Percentiles rank a stretch among this genome's conserved stretches.
Conservation (phyloP, 2,888 invertebrate species). For the Trimorus sp. region DNA sequence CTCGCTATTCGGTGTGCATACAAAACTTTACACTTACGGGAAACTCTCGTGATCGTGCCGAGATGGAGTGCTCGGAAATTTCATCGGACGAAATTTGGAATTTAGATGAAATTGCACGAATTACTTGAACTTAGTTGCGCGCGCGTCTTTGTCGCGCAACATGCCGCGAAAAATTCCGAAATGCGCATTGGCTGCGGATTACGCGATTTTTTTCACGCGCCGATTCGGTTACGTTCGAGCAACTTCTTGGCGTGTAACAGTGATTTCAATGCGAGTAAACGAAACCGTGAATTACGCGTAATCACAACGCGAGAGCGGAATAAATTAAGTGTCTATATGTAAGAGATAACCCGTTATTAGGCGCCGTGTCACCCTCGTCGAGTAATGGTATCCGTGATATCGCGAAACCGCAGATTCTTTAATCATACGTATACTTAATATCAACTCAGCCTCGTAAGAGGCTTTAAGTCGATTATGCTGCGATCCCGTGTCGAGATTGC, state of each 20-base stretch:
- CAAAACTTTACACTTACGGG: slow-evolving; percentile 66
- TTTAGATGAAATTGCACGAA: slow-evolving; percentile 81
- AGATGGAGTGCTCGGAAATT: slow-evolving; percentile 74
- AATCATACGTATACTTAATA: slow-evolving; percentile 23
- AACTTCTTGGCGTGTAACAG: slow-evolving; percentile 67
- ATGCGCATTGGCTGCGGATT: slow-evolving; percentile 23
- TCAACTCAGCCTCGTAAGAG: slow-evolving; percentile 10
- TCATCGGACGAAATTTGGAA: slow-evolving; percentile 75
- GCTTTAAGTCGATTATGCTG: slow-evolving; percentile 10
- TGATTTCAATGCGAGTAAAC: slow-evolving; percentile 71
- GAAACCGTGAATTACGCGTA: slow-evolving; percentile 74
- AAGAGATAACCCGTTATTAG: slow-evolving; percentile 78
- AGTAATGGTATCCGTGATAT: slow-evolving; percentile 57
- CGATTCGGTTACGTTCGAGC: slow-evolving; percentile 35
- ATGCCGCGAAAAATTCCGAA: slow-evolving; percentile 21
- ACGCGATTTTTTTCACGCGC: background rate
- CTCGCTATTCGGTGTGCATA: slow-evolving; percentile 62
- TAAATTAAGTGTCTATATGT: slow-evolving; percentile 76
- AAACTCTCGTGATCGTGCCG: slow-evolving; percentile 60
- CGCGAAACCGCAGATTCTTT: slow-evolving; percentile 46
- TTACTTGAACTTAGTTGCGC: slow-evolving; percentile 73
- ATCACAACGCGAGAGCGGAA: slow-evolving; percentile 74
- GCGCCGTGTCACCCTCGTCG: slow-evolving; percentile 72
- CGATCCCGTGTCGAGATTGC: background rate
- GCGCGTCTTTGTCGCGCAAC: slow-evolving; percentile 55